Base-by-base conservation (phyloP, 2,797 vertebrate species). In the Gambelia wislizenii region DNA sequence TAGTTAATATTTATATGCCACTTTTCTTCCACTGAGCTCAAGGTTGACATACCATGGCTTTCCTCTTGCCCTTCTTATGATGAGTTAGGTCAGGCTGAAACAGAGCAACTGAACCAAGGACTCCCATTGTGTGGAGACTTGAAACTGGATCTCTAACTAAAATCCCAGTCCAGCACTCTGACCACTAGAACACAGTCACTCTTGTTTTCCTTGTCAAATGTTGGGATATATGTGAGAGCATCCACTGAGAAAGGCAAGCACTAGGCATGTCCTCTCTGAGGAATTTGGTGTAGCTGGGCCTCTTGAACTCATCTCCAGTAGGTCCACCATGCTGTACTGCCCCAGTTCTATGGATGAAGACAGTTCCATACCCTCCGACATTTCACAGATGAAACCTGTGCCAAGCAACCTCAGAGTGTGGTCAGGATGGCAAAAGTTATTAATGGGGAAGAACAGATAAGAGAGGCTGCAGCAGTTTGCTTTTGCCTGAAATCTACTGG, bases 181-280 rank as follows among this genome's bases (percentile, higher is more conserved):
- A 39, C 36, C 69, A 72, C 69, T 72, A 18, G 4, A 36, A 4
- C 3, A 33, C 13, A 72, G 39, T 2, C 2, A 6, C 22, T 10
- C 25, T 64, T 6, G 42, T 82, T 44, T 83, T 47, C n/a, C 42
- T 9, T 7, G 22, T 18, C 14, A 78, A 72, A n/a, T 78, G 49
- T 27, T 78, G 39, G n/a, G 47, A 13, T 2, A 3, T 79, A 22
- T 64, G 18, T 74, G 54, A 82, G 70, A 82, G 47, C 33, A 36
- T 14, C 6, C 16, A 1, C 0, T 61, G 2, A 10, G n/a, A 33
- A 61, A 36, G 13, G 83, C 1, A 44, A 12, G 12, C n/a, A 0
- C 22, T 74, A 52, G 27, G 82, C 59, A 47, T 1, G 0, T 30
- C 2, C 44, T 52, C 30, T 54, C 59, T 30, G 39, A 47, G n/a